Evolutionary conservation across 2,113 vertebrate genomes (phyloP).

Genomic region (Lethenteron camtschaticum): DNA sequence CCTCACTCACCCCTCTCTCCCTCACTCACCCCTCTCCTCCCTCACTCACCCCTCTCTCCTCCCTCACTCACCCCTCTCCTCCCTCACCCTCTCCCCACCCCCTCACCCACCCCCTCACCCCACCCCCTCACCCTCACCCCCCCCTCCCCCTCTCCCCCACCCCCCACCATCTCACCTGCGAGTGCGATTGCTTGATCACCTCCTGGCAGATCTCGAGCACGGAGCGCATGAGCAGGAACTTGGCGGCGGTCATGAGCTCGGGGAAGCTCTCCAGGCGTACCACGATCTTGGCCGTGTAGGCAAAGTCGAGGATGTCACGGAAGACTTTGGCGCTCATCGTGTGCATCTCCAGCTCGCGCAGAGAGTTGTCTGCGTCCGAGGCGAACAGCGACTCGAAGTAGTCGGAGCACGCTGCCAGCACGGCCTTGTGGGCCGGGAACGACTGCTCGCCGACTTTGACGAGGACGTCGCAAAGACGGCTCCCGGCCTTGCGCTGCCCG

Average conservation of each 20-base stretch:
- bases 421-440: constrained; percentile 78
- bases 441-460: constrained; percentile 82
- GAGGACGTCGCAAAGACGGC: constrained; percentile 87
- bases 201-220: constrained; percentile 97
- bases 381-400: constrained; percentile 86
- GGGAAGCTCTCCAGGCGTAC: constrained; percentile 94
- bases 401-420: constrained; percentile 81
- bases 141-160: constrained; percentile 22
- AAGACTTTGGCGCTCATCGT: constrained; percentile 98
- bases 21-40: constrained; percentile 17
- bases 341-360: constrained; percentile 88
- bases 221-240: constrained; percentile 86
- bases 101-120: constrained; percentile 14
- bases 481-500: constrained; percentile 65
- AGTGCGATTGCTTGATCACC: constrained; percentile 92
- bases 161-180: constrained; percentile 23
- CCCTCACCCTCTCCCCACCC: no score
- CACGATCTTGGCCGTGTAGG: constrained; percentile 88
- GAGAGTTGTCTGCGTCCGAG: constrained; percentile 33
- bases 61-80: constrained; percentile 14
- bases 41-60: constrained; percentile 45
- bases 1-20: no score
- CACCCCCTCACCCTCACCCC: constrained; percentile 13
- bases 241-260: constrained; percentile 61
- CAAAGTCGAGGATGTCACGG: constrained; percentile 92